A percentile compares a stretch with the other conserved stretches of the same genome.
phyloP scores from a whole-genome alignment of 2,113 vertebrate species.

The Apaloderma vittatum region DNA sequence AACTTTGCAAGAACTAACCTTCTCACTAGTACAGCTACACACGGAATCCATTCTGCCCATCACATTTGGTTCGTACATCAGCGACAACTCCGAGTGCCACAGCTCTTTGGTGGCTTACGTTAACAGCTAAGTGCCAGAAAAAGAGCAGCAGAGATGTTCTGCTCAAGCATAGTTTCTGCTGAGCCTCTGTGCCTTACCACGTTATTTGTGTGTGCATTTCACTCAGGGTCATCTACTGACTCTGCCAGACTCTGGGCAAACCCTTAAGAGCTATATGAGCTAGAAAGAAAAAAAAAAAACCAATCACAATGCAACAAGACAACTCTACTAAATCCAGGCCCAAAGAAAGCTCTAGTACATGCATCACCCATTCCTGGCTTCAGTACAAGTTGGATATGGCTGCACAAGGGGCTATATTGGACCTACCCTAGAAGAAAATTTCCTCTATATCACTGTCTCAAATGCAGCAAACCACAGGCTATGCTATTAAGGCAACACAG shows the following conservation, averaged over 20 bases:
- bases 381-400: not conserved
- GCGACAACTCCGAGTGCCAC: not conserved
- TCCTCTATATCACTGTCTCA: not conserved
- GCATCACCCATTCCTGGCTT: not conserved
- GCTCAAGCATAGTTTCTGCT: not conserved
- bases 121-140: not conserved
- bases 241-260: not conserved
- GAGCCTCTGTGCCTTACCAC: not conserved
- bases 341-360: not conserved
- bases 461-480: not conserved
- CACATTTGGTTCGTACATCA: fast-evolving
- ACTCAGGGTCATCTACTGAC: not conserved
- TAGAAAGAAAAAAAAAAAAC: not conserved
- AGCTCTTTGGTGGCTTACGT: not conserved
- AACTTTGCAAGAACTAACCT: not conserved
- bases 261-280: not conserved
- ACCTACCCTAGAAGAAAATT: not conserved
- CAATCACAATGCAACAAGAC: not conserved
- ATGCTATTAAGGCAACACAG: not conserved
- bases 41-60: not conserved
- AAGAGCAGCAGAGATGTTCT: not conserved
- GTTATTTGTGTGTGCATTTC: not conserved
- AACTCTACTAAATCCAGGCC: not conserved
- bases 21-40: not conserved
- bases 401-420: not conserved